These are phyloP conservation scores for Mugil cephalus DNA, from an alignment of 2,113 vertebrate species.

Conservation along the genomic window DNA sequence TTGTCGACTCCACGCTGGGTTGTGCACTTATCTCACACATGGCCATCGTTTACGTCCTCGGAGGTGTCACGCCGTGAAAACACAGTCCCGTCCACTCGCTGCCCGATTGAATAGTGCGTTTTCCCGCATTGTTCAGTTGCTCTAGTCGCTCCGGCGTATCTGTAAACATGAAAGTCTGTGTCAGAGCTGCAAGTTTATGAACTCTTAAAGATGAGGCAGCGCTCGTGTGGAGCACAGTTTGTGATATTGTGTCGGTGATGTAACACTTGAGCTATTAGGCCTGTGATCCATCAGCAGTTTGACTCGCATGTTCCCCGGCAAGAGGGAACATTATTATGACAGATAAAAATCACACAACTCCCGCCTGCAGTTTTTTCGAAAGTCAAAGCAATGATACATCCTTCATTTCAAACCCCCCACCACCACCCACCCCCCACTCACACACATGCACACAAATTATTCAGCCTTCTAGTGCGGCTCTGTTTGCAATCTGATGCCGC, in stretches of 20 bases:
- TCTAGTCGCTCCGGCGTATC: background rate
- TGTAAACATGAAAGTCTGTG: background rate
- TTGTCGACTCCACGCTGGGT: conserved; percentile 25
- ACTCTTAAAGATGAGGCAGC: background rate
- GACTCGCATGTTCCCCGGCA: conserved; percentile 12
- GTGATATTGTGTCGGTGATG: conserved; percentile 47
- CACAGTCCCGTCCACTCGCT: conserved; percentile 3
- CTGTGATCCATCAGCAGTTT: conserved; percentile 42
- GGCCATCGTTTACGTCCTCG: conserved; percentile 16
- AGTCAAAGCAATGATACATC: conserved; percentile 60
- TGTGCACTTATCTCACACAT: conserved; percentile 31
- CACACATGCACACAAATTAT: conserved; percentile 41
- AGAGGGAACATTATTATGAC: conserved; percentile 49
- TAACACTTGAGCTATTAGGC: conserved; percentile 49
- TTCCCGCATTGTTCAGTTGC: conserved; percentile 18
- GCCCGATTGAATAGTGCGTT: background rate
- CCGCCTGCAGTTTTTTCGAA: conserved; percentile 43
- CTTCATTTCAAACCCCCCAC: conserved; percentile 13
- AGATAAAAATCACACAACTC: conserved; percentile 57
- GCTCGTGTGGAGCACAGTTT: conserved; percentile 50
- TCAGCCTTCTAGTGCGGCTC: conserved; percentile 56
- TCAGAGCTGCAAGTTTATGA: conserved; percentile 45
- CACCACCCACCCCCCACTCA: background rate
- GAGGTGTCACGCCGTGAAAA: background rate
- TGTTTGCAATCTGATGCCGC: conserved; percentile 68